Evolutionary conservation across 2,797 vertebrate species (phyloP).

Genomic region (Enteromius thamalakanensis): DNA sequence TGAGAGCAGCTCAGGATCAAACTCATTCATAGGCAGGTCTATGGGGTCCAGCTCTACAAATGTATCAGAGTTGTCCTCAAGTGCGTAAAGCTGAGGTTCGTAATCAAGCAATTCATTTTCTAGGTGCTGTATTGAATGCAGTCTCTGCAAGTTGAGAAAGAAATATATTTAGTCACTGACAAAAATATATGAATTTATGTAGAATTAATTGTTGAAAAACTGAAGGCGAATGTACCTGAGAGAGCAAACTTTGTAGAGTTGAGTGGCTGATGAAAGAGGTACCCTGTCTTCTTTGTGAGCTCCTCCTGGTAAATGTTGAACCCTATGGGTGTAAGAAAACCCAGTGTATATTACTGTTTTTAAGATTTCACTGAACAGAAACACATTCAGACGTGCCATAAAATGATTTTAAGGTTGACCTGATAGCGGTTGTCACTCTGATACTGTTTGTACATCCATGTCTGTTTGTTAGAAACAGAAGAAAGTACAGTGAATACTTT

Average conservation of each 20-base stretch:
- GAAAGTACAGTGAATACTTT: background rate
- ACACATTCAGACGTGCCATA: background rate
- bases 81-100: conserved; percentile 57
- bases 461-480: background rate
- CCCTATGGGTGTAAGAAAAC: background rate
- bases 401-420: background rate
- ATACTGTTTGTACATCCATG: conserved; percentile 12
- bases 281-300: background rate
- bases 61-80: conserved; percentile 47
- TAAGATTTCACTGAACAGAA: background rate
- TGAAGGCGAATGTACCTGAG: conserved; percentile 14
- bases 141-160: conserved; percentile 57
- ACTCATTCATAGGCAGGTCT: conserved; percentile 11
- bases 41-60: conserved; percentile 61
- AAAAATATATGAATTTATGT: background rate
- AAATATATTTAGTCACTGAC: background rate
- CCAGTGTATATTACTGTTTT: background rate
- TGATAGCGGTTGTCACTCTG: background rate
- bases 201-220: background rate
- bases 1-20: conserved; percentile 36
- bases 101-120: conserved; percentile 49
- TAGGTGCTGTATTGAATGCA: conserved; percentile 35
- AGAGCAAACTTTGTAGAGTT: background rate
- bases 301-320: conserved; percentile 6
- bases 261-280: background rate